Evolutionary conservation across 2,797 vertebrate species (phyloP).

Genomic region (Sebastes itinus): DNA sequence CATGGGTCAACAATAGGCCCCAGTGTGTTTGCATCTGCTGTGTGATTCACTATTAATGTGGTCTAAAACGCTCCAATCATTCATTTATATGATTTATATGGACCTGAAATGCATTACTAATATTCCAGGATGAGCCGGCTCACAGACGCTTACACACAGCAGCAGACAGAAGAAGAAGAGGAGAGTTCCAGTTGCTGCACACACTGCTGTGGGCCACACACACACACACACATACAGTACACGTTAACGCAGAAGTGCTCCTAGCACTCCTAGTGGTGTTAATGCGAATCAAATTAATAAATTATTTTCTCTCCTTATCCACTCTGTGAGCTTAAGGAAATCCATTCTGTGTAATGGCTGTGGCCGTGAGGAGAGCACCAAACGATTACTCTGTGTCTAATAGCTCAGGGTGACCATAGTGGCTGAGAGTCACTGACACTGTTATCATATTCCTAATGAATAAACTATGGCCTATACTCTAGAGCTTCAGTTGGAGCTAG

Average conservation of each 20-base stretch:
- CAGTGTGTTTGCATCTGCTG: neutral
- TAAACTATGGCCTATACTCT: neutral
- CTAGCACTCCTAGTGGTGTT: neutral
- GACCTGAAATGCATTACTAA: neutral
- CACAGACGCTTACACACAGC: neutral
- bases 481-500: neutral
- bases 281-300: conserved; percentile 20
- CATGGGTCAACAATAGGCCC: neutral
- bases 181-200: conserved; percentile 9
- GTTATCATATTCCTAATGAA: conserved; percentile 10
- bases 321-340: conserved; percentile 3
- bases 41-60: conserved; percentile 19
- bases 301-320: conserved; percentile 27
- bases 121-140: neutral
- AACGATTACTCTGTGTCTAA: conserved; percentile 12
- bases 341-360: conserved; percentile 9
- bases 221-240: neutral
- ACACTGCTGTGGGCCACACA: neutral
- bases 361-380: neutral
- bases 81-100: conserved; percentile 18
- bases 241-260: neutral
- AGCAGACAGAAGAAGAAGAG: neutral
- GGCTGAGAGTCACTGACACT: conserved; percentile 3
- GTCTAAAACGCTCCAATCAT: neutral
- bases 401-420: neutral